Conservation (phyloP, 2,888 invertebrate species). For the Agriopis leucophaearia region DNA sequence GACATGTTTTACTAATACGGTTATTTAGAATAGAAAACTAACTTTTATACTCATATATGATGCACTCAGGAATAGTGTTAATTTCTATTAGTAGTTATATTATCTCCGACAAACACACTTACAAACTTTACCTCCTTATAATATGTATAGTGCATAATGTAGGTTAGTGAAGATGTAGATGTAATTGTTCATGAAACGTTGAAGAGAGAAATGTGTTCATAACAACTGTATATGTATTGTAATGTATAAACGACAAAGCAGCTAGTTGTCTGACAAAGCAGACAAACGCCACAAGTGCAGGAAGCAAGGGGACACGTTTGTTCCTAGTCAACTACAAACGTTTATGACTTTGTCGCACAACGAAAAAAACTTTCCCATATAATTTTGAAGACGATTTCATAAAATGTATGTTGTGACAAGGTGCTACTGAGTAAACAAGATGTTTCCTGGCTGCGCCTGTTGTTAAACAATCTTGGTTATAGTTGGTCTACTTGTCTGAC, state of each 20-base stretch:
- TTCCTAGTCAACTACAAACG: background rate
- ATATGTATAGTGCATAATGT: too few relatives aligned
- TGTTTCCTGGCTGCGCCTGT: background rate
- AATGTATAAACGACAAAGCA: background rate
- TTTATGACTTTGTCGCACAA: background rate
- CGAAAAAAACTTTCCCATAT: background rate
- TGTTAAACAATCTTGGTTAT: conserved; percentile 18
- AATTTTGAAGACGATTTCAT: background rate
- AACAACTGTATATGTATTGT: conserved; percentile 5
- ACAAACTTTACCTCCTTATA: too few relatives aligned
- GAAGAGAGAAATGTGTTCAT: background rate
- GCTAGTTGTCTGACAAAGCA: background rate
- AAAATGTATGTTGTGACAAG: conserved; percentile 8
- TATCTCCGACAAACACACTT: background rate
- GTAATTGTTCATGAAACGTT: background rate
- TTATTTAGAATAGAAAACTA: too few relatives aligned
- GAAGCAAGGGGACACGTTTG: background rate
- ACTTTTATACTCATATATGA: too few relatives aligned
- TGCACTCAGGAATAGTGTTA: background rate
- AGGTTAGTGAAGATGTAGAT: too few relatives aligned
- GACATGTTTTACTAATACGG: too few relatives aligned
- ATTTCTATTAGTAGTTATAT: background rate
- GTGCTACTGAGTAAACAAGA: background rate
- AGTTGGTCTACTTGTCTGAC: conserved; percentile 1
- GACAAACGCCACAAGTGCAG: conserved; percentile 13